These are phyloP conservation scores for Metopia argyrocephala DNA, from an alignment of 2,888 invertebrate genomes.

Conservation along the genomic window DNA sequence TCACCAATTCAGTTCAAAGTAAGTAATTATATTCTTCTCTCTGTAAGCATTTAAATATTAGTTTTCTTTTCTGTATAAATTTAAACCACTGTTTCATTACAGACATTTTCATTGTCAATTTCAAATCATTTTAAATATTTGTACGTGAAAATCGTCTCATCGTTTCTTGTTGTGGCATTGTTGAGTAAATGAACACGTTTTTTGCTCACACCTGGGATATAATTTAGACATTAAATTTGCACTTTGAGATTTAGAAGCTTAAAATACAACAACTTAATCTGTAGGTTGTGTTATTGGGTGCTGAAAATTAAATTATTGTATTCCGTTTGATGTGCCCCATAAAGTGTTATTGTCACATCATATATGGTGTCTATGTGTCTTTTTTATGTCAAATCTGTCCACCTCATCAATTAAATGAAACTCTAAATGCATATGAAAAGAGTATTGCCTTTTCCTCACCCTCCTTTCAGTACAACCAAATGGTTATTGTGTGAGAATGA, in stretches of 20 bases:
- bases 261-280: slow-evolving; percentile 49
- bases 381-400: slow-evolving; percentile 46
- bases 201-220: slow-evolving; percentile 22
- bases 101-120: slow-evolving; percentile 32
- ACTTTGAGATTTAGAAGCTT: slow-evolving; percentile 58
- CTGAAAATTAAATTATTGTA: slow-evolving; percentile 59
- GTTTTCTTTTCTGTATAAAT: neutral
- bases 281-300: slow-evolving; percentile 52
- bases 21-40: too few relatives aligned
- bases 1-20: too few relatives aligned
- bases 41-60: too few relatives aligned
- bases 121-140: slow-evolving; percentile 15
- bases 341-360: slow-evolving; percentile 56
- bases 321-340: slow-evolving; percentile 58
- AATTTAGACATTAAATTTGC: slow-evolving; percentile 54
- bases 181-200: slow-evolving; percentile 23
- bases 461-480: too few relatives aligned
- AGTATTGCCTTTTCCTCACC: neutral
- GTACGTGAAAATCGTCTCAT: slow-evolving; percentile 2
- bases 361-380: slow-evolving; percentile 33
- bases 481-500: too few relatives aligned
- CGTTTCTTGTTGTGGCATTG: neutral
- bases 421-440: slow-evolving; percentile 38
- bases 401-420: slow-evolving; percentile 28
- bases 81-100: slow-evolving; percentile 26